Evolutionary conservation across 2,888 invertebrate genomes (phyloP).

Genomic region (Periphyllus acericola): DNA sequence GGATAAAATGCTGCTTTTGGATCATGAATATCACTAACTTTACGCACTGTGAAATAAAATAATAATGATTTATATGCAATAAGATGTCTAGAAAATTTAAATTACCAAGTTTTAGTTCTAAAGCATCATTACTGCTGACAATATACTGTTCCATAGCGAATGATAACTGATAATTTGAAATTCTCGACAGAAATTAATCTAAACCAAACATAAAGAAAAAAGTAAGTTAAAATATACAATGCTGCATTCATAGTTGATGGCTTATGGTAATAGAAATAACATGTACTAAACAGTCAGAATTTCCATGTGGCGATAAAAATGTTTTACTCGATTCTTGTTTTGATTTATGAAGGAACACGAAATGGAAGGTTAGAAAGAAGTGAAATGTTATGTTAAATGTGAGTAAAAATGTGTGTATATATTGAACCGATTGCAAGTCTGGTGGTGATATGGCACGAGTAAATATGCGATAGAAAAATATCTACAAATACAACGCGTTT

Average conservation of each 20-base stretch:
- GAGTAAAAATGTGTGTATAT: no score
- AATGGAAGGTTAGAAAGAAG: no score
- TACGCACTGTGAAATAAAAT: slow-evolving; percentile 69
- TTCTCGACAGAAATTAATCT: background rate
- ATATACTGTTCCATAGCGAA: slow-evolving; percentile 67
- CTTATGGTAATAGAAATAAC: no score
- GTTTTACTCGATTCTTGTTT: no score
- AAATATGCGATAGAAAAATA: no score
- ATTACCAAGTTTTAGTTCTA: slow-evolving; percentile 69
- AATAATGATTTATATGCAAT: background rate
- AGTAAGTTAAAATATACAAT: background rate
- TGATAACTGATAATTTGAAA: background rate
- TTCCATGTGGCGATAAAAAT: no score
- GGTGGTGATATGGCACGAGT: no score
- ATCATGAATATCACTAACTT: slow-evolving; percentile 75
- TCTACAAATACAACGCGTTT: no score
- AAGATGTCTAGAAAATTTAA: background rate
- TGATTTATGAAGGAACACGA: no score
- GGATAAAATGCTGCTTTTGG: slow-evolving; percentile 77
- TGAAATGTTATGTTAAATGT: no score
- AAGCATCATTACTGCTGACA: slow-evolving; percentile 69
- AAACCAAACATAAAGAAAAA: background rate
- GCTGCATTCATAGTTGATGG: background rate
- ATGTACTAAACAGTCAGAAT: no score
- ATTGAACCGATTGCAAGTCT: no score